Evolutionary conservation across 2,888 invertebrate species (phyloP).

Genomic region (Clunio marinus): DNA sequence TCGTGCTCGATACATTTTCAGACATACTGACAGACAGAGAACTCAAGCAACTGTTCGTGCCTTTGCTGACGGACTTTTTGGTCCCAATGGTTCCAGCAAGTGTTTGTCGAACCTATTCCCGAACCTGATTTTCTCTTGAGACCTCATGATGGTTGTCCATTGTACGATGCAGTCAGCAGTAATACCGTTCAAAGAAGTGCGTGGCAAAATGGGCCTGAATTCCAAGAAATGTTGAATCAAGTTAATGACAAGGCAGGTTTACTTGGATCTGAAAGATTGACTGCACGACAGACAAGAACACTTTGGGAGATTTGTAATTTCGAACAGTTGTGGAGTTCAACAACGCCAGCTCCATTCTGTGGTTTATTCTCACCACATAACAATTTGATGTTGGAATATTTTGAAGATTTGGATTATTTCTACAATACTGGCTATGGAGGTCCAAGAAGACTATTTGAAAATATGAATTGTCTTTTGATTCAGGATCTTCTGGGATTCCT

Average conservation of each 20-base stretch:
- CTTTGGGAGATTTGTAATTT: constrained; percentile 60
- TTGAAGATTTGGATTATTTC: constrained; percentile 65
- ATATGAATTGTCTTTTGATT: constrained; percentile 62
- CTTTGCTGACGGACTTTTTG: constrained; percentile 65
- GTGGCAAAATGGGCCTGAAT: background rate
- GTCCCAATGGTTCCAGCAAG: constrained; percentile 51
- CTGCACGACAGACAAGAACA: background rate
- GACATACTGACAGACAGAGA: constrained; percentile 57
- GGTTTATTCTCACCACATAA: constrained; percentile 64
- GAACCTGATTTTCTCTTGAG: constrained; percentile 46
- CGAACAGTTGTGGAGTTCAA: constrained; percentile 65
- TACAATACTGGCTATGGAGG: constrained; percentile 68
- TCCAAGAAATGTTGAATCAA: background rate
- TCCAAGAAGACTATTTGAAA: constrained; percentile 53
- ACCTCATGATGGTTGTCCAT: constrained; percentile 18
- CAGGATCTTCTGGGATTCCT: constrained; percentile 55
- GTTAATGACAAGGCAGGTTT: constrained; percentile 11
- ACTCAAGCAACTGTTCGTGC: constrained; percentile 60
- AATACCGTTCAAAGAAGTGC: background rate
- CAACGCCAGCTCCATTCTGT: constrained; percentile 65
- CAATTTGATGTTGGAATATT: constrained; percentile 63
- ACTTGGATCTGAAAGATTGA: background rate
- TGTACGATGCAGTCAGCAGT: background rate
- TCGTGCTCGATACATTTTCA: constrained; percentile 55
- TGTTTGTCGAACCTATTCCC: constrained; percentile 51